Conservation (phyloP, 1,140 invertebrate species). For the Euura saliciscinereae region DNA sequence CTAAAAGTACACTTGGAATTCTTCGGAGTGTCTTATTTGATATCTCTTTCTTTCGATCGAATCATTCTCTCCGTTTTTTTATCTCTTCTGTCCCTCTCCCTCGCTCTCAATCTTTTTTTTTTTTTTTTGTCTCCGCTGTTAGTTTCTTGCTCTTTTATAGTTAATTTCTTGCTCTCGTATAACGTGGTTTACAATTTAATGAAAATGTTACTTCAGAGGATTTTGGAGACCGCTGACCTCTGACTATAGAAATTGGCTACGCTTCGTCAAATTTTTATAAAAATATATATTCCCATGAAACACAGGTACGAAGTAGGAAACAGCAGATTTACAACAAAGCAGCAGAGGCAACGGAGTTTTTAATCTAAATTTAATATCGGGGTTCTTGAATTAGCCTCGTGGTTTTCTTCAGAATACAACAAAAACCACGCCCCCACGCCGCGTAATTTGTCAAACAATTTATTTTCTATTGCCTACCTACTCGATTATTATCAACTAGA, state of each 20-base stretch:
- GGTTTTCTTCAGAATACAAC: too few relatives aligned
- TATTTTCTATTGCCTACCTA: too few relatives aligned
- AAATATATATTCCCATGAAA: too few relatives aligned
- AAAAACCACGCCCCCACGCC: too few relatives aligned
- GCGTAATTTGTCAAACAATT: too few relatives aligned
- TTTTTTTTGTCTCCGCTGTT: conserved; percentile 4
- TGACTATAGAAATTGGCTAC: background rate
- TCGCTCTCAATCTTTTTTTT: conserved; percentile 6
- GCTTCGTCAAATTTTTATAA: background rate
- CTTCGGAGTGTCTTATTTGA: background rate
- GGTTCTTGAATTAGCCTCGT: too few relatives aligned
- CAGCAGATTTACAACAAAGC: too few relatives aligned
- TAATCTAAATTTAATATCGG: too few relatives aligned
- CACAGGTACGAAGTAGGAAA: too few relatives aligned
- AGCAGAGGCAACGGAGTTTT: too few relatives aligned
- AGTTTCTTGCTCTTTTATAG: background rate
- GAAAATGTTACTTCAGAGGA: background rate
- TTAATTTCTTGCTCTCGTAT: background rate
- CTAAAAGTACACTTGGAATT: background rate
- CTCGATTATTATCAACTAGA: too few relatives aligned
- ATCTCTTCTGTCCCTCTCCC: background rate
- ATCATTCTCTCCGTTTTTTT: conserved; percentile 18
- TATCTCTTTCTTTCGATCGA: conserved; percentile 15
- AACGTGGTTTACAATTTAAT: background rate
- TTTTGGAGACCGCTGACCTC: background rate